These are phyloP conservation scores for Vanessa tameamea DNA, from an alignment of 1,140 invertebrate genomes.

Conservation along the genomic window DNA sequence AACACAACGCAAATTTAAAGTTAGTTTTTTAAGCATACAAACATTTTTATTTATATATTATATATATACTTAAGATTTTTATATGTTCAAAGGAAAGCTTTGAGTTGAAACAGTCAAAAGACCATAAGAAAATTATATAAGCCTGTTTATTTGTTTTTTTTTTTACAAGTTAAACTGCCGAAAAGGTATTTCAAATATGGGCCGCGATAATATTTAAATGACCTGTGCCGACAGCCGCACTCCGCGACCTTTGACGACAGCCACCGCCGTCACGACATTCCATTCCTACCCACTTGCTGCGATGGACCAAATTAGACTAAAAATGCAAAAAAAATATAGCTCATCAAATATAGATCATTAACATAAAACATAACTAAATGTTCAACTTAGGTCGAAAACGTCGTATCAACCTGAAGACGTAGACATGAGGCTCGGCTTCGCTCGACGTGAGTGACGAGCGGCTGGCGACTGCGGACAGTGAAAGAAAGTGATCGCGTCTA, in stretches of 20 bases:
- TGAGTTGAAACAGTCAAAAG: neutral
- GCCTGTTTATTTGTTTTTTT: neutral
- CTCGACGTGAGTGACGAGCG: neutral
- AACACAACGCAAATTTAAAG: no score
- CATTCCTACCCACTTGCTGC: conserved; percentile 16
- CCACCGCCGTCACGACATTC: conserved; percentile 28
- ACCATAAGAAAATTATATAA: neutral
- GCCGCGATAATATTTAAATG: conserved; percentile 59
- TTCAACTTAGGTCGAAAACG: neutral
- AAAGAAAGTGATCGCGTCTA: neutral
- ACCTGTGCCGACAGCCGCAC: conserved; percentile 9
- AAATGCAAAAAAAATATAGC: conserved; percentile 8
- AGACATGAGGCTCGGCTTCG: neutral
- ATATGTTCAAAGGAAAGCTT: neutral
- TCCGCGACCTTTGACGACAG: conserved; percentile 32
- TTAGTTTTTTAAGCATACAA: no score
- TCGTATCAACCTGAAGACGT: neutral
- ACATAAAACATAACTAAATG: conserved; percentile 3
- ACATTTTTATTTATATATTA: no score
- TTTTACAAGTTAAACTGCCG: conserved; percentile 14
- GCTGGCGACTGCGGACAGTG: neutral
- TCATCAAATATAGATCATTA: no score
- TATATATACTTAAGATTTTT: no score
- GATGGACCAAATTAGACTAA: conserved; percentile 20
- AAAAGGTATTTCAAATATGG: conserved; percentile 48